Evolutionary conservation across 2,797 vertebrate species (phyloP), one percentile per base, ranked within the genome.

Genomic region (Cetoscarus ocellatus): DNA sequence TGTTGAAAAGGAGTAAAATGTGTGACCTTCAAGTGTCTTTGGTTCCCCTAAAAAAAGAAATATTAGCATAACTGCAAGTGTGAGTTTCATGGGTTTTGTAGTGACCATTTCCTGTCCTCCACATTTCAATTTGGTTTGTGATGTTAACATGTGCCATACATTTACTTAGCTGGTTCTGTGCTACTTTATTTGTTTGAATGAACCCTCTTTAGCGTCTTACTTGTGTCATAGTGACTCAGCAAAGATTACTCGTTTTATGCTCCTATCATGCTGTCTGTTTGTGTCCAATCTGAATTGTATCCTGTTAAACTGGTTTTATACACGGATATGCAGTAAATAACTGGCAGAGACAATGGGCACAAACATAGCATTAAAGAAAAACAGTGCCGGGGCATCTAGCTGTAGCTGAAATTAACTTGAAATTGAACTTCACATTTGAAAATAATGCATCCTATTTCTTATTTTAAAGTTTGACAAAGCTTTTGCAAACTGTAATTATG

Each of bases 111-210:
- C 43, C 75, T 55, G 67, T 89, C 53, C 59, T 67, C 51, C 66
- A 73, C 71, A 52, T 77, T 80, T 82, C 47, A 27, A 2, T 68
- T 78, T 83, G 40, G 79, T 79, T 73, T 73, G 77, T 83, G 51
- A 82, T 73, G 70, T 86, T 63, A 86, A 83, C 51, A 82, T 71
- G 91, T 93, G 91, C 91, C 91, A 93, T 91, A 89, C 56, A 47
- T 75, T 52, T 81, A 61, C 52, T 60, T 61, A 54, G 56, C 82
- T 80, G 50, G 67, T 78, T 81, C 67, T 55, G 65, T 85, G 74
- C 75, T 86, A 44, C 77, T 82, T 70, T 61, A 78, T 77, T 68
- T 63, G 64, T 69, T 67, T 75, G 68, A 73, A 70, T 53, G 19
- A 45, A 85, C 15, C 38, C 65, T 84, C 60, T 70, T 42, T 66